Evolutionary conservation across 2,888 invertebrate genomes (phyloP).

Genomic region (Apamea anceps): DNA sequence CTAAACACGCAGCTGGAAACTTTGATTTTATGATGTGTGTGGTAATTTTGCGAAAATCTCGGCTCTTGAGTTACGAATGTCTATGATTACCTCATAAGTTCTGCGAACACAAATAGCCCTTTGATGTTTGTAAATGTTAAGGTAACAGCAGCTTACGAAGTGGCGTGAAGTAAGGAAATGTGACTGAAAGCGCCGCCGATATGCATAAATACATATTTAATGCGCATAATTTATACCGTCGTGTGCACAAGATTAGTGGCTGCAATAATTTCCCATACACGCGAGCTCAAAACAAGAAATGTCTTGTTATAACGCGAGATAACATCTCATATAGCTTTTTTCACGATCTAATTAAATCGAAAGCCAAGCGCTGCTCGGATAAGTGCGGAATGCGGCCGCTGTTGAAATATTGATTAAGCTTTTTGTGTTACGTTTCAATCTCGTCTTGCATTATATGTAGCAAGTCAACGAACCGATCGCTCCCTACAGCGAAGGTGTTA

Average conservation of each 20-base stretch:
- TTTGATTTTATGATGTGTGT: slow-evolving; percentile 60
- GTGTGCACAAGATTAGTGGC: slow-evolving; percentile 39
- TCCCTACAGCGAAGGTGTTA: slow-evolving; percentile 61
- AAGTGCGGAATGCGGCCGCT: slow-evolving; percentile 82
- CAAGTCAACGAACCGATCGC: slow-evolving; percentile 70
- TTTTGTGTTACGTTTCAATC: slow-evolving; percentile 73
- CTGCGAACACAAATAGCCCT: slow-evolving; percentile 59
- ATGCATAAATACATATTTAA: slow-evolving; percentile 56
- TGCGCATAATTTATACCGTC: slow-evolving; percentile 49
- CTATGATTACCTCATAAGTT: slow-evolving; percentile 63
- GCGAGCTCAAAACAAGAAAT: slow-evolving; percentile 56
- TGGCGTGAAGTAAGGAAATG: slow-evolving; percentile 48
- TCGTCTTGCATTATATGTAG: slow-evolving; percentile 66
- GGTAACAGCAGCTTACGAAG: slow-evolving; percentile 51
- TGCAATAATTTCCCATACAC: slow-evolving; percentile 43
- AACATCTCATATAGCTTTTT: slow-evolving; percentile 73
- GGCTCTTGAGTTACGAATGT: slow-evolving; percentile 52
- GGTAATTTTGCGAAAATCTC: slow-evolving; percentile 62
- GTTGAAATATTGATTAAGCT: slow-evolving; percentile 83
- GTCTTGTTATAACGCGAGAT: slow-evolving; percentile 56
- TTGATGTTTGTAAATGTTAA: slow-evolving; percentile 63
- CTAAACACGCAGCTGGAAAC: slow-evolving; percentile 56
- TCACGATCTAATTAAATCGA: slow-evolving; percentile 84
- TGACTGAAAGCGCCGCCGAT: slow-evolving; percentile 46
- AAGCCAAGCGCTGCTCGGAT: slow-evolving; percentile 77